These are phyloP conservation scores for Madoqua kirkii DNA, from an alignment of 2,113 vertebrate species.

Conservation along the genomic window DNA sequence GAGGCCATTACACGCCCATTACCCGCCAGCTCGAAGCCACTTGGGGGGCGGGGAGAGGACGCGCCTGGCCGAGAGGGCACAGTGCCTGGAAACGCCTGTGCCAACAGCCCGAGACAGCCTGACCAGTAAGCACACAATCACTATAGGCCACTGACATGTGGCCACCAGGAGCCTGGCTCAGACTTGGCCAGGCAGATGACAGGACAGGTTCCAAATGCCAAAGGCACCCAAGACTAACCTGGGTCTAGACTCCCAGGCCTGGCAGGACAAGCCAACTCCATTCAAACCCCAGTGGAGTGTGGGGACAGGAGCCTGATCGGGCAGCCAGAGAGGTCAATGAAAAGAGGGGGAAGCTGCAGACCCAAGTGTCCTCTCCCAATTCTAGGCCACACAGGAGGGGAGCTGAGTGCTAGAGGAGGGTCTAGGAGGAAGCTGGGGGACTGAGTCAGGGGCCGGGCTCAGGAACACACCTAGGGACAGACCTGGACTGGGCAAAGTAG, in stretches of 20 bases:
- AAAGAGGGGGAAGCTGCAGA: background rate
- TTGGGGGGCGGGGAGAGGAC: constrained; percentile 70
- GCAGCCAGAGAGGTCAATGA: background rate
- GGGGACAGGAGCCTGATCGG: background rate
- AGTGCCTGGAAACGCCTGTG: constrained; percentile 44
- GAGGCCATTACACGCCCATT: constrained; percentile 99
- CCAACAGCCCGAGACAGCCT: constrained; percentile 38
- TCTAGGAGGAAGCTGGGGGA: background rate
- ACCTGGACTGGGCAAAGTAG: constrained; percentile 3
- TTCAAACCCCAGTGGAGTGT: background rate
- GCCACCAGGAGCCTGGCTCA: constrained; percentile 19
- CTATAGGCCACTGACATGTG: background rate
- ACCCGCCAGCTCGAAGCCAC: constrained; percentile 94
- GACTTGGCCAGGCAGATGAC: constrained; percentile 4
- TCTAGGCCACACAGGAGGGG: background rate
- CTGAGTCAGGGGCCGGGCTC: background rate
- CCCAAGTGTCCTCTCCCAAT: background rate
- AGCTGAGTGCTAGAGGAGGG: background rate
- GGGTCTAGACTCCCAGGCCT: background rate
- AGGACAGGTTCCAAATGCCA: background rate
- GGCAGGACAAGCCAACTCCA: background rate
- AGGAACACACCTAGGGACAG: background rate
- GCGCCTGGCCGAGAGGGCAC: constrained; percentile 65
- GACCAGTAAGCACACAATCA: constrained; percentile 7
- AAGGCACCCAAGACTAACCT: background rate